Evolutionary conservation across 92 coral and sea anemone species (phyloP), one percentile per base, ranked within the genome.

Genomic region (Parazoanthus atlanticus): DNA sequence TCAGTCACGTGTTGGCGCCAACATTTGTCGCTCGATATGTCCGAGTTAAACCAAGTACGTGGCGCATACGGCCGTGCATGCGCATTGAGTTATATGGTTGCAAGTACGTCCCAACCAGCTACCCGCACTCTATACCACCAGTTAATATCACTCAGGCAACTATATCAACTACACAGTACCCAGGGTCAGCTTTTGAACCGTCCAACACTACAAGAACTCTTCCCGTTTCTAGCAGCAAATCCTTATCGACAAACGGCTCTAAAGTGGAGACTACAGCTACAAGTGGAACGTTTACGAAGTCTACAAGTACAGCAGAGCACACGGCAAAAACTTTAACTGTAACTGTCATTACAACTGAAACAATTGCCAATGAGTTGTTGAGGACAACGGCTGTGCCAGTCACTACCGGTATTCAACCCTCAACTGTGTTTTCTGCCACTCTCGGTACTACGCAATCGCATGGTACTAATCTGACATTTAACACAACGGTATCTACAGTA

Each of bases 21-120:
- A 26, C 66, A 16, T 31, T 84, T 70, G 43, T 84, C 28, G 40
- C 87, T 54, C 87, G 87, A 30, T 84, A 67, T 61, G 64, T 84
- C 29, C 64, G 87, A 41, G 19, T 84, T 13, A 26, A 70, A 29
- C 87, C 87, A 16, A 16, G 13, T 16, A 46, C 40, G 40, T 84
- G 87, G 87, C 87, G 70, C 33, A 69, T 84, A 40, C 36, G 87
- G 29, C 77, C 87, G 34, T 84, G 87, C 40, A 84, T 84, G 87
- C 87, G 87, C 78, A 69, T 84, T 69, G 87, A 84, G 36, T 56
- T 84, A 0, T 84, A 84, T 40, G 87, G 87, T 9, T 84, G 87
- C 33, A 46, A 31, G 40, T 69, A 84, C 28, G 46, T 3, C 21
- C 30, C 78, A 43, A 43, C 78, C 19, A 70, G 10, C 23, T 7